Evolutionary conservation across 1,140 invertebrate genomes (phyloP), one percentile per base, ranked within the genome.

Genomic region (Zaprionus capensis): DNA sequence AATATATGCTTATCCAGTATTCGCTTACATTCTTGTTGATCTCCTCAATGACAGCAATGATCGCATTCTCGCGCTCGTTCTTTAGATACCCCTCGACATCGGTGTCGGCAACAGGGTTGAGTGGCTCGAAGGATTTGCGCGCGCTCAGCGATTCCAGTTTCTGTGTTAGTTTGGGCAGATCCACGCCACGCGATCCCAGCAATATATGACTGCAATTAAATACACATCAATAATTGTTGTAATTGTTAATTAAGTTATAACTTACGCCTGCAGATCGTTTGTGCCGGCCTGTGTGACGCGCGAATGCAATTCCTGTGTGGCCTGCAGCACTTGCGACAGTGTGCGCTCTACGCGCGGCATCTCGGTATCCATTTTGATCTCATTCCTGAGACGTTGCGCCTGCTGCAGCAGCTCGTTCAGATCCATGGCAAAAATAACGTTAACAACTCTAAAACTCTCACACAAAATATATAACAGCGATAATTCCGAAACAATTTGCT

Each of bases 11-110:
- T 11, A 34, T 26, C 2, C n/a, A 7, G n/a, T 9, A 28, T 22
- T 15, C 17, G 94, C 95, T 94, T 94, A 97, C 97, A 90, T 95
- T 95, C 93, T 96, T 96, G 75, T 97, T 95, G 55, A 97, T 97
- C 92, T 98, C 96, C 93, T 99, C 98, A 83, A 99, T 98, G 9
- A 98, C 95, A 24, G 97, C 96, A 5, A 99, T 93, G 85, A 99
- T 96, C 22, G 97, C 97, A 95, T 98, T 99, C 94, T 99, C 97
- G 64, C 97, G 95, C 94, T 99, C 98, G 95, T 98, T 98, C 93
- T 96, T 96, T 4, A 99, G 93, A 93, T 97, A 99, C 81, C 96
- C 97, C 83, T 97, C 94, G 73, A 98, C 96, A 93, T 99, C 98
- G 28, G 97, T 97, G 90, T 98, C 97, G 56, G 96, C 95, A 44